Evolutionary conservation across 2,113 vertebrate genomes (phyloP).

Genomic region (Brachyhypopomus occidentalis): DNA sequence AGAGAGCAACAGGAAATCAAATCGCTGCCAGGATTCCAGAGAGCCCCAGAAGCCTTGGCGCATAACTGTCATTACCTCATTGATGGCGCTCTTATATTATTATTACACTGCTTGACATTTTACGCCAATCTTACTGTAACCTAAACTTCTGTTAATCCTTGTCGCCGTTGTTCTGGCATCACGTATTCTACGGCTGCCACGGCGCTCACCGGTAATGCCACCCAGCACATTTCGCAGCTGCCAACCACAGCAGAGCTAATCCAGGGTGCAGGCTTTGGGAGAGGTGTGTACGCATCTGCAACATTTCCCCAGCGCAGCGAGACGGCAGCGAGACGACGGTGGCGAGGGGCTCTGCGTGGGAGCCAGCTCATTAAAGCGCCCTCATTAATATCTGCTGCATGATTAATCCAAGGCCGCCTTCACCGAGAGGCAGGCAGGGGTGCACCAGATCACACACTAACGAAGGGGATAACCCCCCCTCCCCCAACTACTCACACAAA

Average conservation of each 20-base stretch:
- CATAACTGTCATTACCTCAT: conserved; percentile 28
- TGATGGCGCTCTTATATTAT: conserved; percentile 8
- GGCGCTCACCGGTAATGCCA: not conserved
- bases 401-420: conserved; percentile 49
- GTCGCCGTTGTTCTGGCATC: not conserved
- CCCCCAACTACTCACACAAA: conserved; percentile 13
- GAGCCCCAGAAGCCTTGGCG: not conserved
- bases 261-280: not conserved
- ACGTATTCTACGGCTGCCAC: not conserved
- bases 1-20: conserved; percentile 23
- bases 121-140: not conserved
- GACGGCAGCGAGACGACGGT: not conserved
- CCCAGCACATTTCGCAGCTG: not conserved
- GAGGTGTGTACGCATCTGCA: not conserved
- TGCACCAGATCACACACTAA: conserved; percentile 30
- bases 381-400: conserved; percentile 50
- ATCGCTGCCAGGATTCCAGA: conserved; percentile 16
- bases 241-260: not conserved
- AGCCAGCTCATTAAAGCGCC: conserved; percentile 49
- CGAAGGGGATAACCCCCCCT: conserved; percentile 24
- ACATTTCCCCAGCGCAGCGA: conserved; percentile 15
- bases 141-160: not conserved
- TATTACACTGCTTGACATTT: conserved; percentile 11
- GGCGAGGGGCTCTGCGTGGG: conserved; percentile 7
- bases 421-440: conserved; percentile 39